Percentiles rank a stretch among this genome's conserved stretches.
phyloP scores from a whole-genome alignment of 2,888 invertebrate species.

The Teleiodes luculella region DNA sequence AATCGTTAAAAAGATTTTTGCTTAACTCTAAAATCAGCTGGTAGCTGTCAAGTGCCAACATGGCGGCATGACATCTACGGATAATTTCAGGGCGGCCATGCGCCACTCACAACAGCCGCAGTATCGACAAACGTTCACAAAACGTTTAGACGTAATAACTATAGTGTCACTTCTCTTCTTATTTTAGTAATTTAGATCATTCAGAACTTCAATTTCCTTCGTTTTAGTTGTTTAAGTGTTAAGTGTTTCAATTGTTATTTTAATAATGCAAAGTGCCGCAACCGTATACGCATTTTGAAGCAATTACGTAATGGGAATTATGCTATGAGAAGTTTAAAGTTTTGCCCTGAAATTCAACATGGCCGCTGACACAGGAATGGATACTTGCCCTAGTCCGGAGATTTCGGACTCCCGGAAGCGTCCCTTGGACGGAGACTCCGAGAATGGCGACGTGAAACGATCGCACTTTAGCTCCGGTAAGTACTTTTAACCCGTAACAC shows the following conservation, averaged over 20 bases:
- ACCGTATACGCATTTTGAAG: slow-evolving; percentile 65
- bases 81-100: slow-evolving; percentile 45
- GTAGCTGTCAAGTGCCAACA: slow-evolving; percentile 69
- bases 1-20: slow-evolving; percentile 4
- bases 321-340: slow-evolving; percentile 78
- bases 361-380: slow-evolving; percentile 96
- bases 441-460: slow-evolving; percentile 92
- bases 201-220: slow-evolving; percentile 57
- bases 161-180: slow-evolving; percentile 72
- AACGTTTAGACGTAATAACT: slow-evolving; percentile 73
- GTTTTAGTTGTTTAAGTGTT: slow-evolving; percentile 71
- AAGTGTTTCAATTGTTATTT: slow-evolving; percentile 67
- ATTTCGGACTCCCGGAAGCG: slow-evolving; percentile 94
- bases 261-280: slow-evolving; percentile 69
- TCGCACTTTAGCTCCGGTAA: slow-evolving; percentile 95
- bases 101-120: slow-evolving; percentile 66
- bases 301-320: slow-evolving; percentile 79
- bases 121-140: slow-evolving; percentile 77
- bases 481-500: slow-evolving; percentile 44
- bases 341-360: slow-evolving; percentile 83
- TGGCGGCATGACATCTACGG: slow-evolving; percentile 39
- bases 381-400: slow-evolving; percentile 96
- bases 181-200: slow-evolving; percentile 67
- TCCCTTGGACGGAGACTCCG: slow-evolving; percentile 91
- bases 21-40: slow-evolving; percentile 69